Base-by-base conservation (phyloP, 2,113 vertebrate species). In the Gnathonemus echidnorhynchus region DNA sequence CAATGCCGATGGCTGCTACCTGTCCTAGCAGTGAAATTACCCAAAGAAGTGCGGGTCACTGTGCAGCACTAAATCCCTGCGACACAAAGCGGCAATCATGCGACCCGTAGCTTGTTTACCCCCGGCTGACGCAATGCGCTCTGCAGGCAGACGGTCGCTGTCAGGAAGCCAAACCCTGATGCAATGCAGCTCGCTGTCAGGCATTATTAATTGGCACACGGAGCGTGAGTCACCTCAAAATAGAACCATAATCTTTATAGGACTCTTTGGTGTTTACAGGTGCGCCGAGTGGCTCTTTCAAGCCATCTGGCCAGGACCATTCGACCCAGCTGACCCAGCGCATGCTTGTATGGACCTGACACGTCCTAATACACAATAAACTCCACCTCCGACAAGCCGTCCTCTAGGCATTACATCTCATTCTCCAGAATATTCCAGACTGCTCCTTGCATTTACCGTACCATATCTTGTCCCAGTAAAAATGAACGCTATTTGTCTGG, bases 51-150 rank as follows among this genome's bases (percentile, higher is more conserved):
- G n/a, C 62, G 62, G 62, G 62, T 70, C 62, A 31, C 62, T 4
- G 3, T 1, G 3, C 62, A 0, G 58, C 24, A 27, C 58, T 66
- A 66, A 66, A 66, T 27, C 58, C 58, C 58, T 46, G 80, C 17
- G 84, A 66, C 87, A 49, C 48, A 24, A 90, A 56, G 90, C 49
- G 35, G 53, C 31, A 21, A 80, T 52, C 86, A 35, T n/a, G 89
- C 90, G 42, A 90, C 89, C 88, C 56, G 21, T 27, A 5, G 48
- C 56, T 42, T n/a, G 17, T n/a, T 21, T 42, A 58, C 31, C 35
- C 46, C 9, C 27, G 39, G 42, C 74, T 74, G 35, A 50, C 46
- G 49, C 66, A 89, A 39, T 42, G 31, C 77, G 31, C 88, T 7
- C 48, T 21, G 39, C 39, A 0, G 39, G 53, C 87, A 62, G 53